Conservation (phyloP, 2,113 vertebrate genomes). For the human (Homo sapiens) region GRCh38 chr3:179734001-179734500, state of each 20-base stretch:
- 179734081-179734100: background rate
- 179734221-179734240: background rate
- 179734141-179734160: background rate
- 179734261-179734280: slow-evolving; percentile 9
- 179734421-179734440: background rate
- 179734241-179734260: background rate
- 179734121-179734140: background rate
- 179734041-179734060: background rate
- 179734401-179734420: background rate
- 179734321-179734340: background rate
- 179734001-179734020: background rate
- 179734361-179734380: background rate
- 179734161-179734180: background rate
- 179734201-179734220: background rate
- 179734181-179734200: background rate
- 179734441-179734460: background rate
- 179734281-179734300: background rate
- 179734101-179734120: background rate
- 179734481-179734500: background rate
- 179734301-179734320: background rate
- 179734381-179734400: background rate
- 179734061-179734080: background rate
- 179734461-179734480: background rate
- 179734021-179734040: background rate
- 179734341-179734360: background rate